Evolutionary conservation across 2,797 vertebrate genomes (phyloP), one percentile per base, ranked within the genome.

Genomic region (Esox lucius): DNA sequence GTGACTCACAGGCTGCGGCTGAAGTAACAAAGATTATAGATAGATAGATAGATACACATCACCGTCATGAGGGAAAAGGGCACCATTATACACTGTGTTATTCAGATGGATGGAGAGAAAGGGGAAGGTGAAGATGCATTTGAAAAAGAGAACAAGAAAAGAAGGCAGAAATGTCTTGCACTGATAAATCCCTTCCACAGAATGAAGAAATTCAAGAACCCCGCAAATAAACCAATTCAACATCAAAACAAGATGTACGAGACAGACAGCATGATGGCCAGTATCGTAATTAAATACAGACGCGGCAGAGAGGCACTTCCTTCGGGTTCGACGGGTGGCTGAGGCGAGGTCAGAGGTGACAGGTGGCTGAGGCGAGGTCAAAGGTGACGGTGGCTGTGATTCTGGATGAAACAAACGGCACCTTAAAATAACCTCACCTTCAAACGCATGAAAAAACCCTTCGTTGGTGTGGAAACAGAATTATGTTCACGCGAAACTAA

Each of bases 1-100:
- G 91, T 96, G 96, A 80, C 89, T 93, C 91, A 95, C 81, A 91
- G 96, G 95, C 91, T 95, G 96, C 92, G 96, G 94, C 95, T 97
- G 96, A 93, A 96, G 97, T 84, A 94, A 97, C 95, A 96, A 94
- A 97, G 94, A 98, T 95, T 59, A 59, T 59, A 59, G 53, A 22
- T 22, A 56, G 56, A 59, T 24, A 12, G 11, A 46, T 46, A 39
- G 35, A n/a, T n/a, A n/a, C n/a, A 98, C 90, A 95, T 95, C 82
- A 90, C 80, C 94, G 95, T 95, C 94, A 93, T 94, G n/a, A n/a
- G n/a, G n/a, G n/a, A 89, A 92, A 93, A 91, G 92, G 93, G 19
- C 59, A 89, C 80, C 85, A 84, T 86, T 86, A 88, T 61, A 77
- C 67, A 88, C 70, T 83, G 56, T n/a, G 93, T 91, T 91, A 93